Evolutionary conservation across 2,797 vertebrate genomes (phyloP).

Genomic region (Anomalospiza imberbis): DNA sequence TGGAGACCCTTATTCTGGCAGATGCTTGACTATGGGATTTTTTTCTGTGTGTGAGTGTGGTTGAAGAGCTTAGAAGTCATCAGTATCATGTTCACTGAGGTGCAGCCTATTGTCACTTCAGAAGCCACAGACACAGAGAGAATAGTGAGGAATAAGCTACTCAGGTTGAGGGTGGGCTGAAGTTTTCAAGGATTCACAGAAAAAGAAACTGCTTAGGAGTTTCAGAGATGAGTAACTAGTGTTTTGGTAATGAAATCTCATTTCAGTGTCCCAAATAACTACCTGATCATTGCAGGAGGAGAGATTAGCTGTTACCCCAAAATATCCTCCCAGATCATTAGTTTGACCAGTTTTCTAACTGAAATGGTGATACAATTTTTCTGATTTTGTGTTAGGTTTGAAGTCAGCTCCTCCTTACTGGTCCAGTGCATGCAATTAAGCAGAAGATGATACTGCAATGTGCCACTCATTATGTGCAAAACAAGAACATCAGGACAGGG

Average conservation of each 20-base stretch:
- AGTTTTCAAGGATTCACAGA: not conserved
- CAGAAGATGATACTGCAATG: not conserved
- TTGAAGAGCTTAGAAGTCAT: not conserved
- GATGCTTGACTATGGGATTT: not conserved
- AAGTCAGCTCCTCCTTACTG: not conserved
- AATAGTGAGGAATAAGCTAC: not conserved
- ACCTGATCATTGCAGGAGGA: not conserved
- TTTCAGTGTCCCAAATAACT: not conserved
- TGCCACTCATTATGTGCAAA: not conserved
- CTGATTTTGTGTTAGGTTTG: not conserved
- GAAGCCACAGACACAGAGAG: not conserved
- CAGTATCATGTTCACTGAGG: not conserved
- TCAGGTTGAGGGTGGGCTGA: not conserved
- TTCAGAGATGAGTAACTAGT: not conserved
- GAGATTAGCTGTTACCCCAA: not conserved
- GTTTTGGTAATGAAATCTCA: not conserved
- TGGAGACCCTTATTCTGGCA: not conserved
- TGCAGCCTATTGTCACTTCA: not conserved
- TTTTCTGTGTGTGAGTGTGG: not conserved
- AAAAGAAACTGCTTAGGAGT: not conserved
- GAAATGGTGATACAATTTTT: not conserved
- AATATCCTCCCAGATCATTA: not conserved
- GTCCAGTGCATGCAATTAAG: not conserved
- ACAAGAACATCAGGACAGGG: not conserved
- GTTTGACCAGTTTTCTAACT: not conserved